Conservation (phyloP, 2,888 invertebrate genomes). For the Xanthorhoe designata region DNA sequence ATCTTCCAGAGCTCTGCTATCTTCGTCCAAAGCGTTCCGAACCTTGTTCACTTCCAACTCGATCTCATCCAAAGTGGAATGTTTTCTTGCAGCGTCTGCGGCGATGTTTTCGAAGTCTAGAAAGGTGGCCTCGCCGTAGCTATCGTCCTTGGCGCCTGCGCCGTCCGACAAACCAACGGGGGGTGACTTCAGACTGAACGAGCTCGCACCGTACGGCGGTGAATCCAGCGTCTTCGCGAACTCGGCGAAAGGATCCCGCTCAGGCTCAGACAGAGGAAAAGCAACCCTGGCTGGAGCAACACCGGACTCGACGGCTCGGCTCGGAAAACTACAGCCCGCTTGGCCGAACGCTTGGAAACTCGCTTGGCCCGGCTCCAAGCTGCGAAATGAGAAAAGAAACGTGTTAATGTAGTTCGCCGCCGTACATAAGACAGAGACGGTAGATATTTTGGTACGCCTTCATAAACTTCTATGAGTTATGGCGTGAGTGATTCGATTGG, state of each 20-base stretch:
- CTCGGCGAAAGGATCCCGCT: constrained; percentile 70
- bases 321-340: constrained; percentile 84
- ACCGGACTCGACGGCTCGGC: constrained; percentile 79
- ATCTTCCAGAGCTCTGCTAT: constrained; percentile 79
- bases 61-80: constrained; percentile 79
- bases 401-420: constrained; percentile 75
- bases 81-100: constrained; percentile 64
- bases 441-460: constrained; percentile 70
- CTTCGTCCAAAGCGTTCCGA: constrained; percentile 79
- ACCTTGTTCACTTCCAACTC: constrained; percentile 83
- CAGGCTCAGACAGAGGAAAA: constrained; percentile 66
- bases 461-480: constrained; percentile 81
- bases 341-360: constrained; percentile 82
- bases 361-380: constrained; percentile 86
- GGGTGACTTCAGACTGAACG: constrained; percentile 62
- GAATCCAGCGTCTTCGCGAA: constrained; percentile 64
- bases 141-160: constrained; percentile 69
- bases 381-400: constrained; percentile 85
- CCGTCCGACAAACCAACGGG: constrained; percentile 60
- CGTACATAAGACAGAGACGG: constrained; percentile 80
- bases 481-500: constrained; percentile 78
- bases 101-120: constrained; percentile 76
- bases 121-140: constrained; percentile 79
- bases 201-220: constrained; percentile 63
- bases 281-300: constrained; percentile 68